These are phyloP conservation scores for Hedya salicella DNA, from an alignment of 2,888 invertebrate species.

Conservation along the genomic window DNA sequence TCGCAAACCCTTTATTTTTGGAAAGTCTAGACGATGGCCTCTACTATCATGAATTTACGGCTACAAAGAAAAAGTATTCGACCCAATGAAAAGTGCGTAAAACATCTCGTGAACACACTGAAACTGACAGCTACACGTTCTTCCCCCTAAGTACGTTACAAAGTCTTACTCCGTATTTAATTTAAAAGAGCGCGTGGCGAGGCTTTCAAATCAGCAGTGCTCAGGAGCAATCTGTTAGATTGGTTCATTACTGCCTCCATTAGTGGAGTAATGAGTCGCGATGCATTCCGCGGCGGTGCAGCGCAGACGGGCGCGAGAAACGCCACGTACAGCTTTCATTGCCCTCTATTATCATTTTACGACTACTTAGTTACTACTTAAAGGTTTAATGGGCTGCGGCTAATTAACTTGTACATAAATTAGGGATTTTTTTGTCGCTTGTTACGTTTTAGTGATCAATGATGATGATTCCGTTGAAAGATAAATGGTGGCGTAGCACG, in stretches of 20 bases:
- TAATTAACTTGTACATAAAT: constrained; percentile 28
- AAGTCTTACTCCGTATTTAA: constrained; percentile 59
- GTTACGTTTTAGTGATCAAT: constrained; percentile 16
- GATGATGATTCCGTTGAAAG: neutral
- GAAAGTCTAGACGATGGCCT: too few relatives aligned
- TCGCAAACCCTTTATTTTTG: too few relatives aligned
- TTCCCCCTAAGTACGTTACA: constrained; percentile 5
- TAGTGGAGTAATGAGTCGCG: constrained; percentile 83
- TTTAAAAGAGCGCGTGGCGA: constrained; percentile 69
- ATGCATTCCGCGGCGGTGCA: constrained; percentile 68
- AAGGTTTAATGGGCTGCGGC: constrained; percentile 34
- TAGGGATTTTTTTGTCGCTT: constrained; percentile 12
- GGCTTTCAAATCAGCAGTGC: constrained; percentile 80
- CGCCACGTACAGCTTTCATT: constrained; percentile 46
- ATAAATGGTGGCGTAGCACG: neutral
- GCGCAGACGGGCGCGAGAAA: constrained; percentile 58
- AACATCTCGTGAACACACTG: too few relatives aligned
- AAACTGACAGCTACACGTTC: neutral
- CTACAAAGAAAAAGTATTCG: too few relatives aligned
- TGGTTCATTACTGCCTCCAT: constrained; percentile 83
- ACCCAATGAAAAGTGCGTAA: too few relatives aligned
- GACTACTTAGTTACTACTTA: constrained; percentile 38
- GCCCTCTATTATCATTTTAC: constrained; percentile 45
- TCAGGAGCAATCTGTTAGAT: constrained; percentile 84
- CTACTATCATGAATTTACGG: too few relatives aligned